Evolutionary conservation across 2,113 vertebrate genomes (phyloP).

Genomic region (Odocoileus hemionus): DNA sequence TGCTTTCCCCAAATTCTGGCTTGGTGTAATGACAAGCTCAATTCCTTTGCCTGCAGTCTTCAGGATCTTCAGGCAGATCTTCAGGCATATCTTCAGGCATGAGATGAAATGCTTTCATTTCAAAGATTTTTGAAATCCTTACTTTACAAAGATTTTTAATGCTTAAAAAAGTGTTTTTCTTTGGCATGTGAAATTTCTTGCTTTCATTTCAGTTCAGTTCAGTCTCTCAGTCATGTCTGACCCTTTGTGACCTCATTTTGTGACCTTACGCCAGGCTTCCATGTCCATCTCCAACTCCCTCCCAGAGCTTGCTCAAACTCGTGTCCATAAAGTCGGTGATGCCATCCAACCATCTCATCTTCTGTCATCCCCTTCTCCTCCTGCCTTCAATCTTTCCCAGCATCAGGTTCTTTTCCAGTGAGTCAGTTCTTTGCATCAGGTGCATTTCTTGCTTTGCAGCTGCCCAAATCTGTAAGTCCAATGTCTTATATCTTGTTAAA

Average conservation of each 20-base stretch:
- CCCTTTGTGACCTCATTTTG: background rate
- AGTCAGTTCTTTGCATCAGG: background rate
- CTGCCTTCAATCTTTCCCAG: background rate
- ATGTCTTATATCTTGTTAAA: background rate
- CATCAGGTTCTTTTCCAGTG: background rate
- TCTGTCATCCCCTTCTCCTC: background rate
- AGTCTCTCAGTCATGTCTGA: fast-evolving
- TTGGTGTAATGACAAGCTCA: background rate
- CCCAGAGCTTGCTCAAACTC: background rate
- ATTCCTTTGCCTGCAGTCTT: background rate
- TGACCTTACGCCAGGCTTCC: background rate
- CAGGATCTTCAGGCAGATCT: background rate
- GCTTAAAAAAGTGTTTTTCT: background rate
- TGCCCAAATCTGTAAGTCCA: background rate
- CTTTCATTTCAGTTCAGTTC: background rate
- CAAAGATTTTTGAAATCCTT: background rate
- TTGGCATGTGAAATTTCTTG: background rate
- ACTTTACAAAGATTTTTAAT: background rate
- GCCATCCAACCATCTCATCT: background rate
- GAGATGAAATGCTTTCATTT: background rate
- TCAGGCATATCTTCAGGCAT: background rate
- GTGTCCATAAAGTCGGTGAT: background rate
- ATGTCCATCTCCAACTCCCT: background rate
- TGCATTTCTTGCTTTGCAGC: background rate
- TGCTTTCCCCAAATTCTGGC: background rate